Conservation (phyloP, 1,140 invertebrate genomes). For the Myzus persicae region DNA sequence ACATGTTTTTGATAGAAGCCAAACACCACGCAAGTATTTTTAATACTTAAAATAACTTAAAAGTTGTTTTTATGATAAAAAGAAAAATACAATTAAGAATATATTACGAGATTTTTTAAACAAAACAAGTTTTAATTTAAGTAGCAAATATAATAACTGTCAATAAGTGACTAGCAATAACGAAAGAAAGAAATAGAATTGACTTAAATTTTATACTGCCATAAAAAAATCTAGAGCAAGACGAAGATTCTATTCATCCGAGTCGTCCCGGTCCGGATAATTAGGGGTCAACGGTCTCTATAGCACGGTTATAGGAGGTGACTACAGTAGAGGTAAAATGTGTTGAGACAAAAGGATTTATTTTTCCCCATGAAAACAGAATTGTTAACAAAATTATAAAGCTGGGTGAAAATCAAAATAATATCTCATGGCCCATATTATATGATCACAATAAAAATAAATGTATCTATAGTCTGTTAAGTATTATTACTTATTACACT, state of each 20-base stretch:
- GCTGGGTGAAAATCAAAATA: not conserved
- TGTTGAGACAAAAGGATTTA: slow-evolving; percentile 49
- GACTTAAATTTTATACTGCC: not conserved
- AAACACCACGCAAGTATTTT: too few species aligned
- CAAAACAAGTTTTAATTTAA: not conserved
- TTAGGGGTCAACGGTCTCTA: slow-evolving; percentile 56
- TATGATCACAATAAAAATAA: not conserved
- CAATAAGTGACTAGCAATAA: not conserved
- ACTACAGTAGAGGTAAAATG: slow-evolving; percentile 44
- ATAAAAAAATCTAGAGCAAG: slow-evolving; percentile 46
- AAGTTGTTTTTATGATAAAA: not conserved
- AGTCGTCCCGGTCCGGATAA: slow-evolving; percentile 55
- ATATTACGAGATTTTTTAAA: not conserved
- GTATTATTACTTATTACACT: not conserved
- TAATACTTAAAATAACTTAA: not conserved
- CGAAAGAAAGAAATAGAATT: not conserved
- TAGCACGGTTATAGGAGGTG: not conserved
- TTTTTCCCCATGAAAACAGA: not conserved
- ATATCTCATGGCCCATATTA: not conserved
- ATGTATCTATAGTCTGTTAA: not conserved
- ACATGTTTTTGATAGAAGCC: too few species aligned
- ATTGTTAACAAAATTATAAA: not conserved
- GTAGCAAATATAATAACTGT: not conserved
- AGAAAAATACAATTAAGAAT: not conserved
- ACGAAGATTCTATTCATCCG: slow-evolving; percentile 49